Base-by-base conservation (phyloP, 2,113 vertebrate genomes). In the Hepsetus odoe region DNA sequence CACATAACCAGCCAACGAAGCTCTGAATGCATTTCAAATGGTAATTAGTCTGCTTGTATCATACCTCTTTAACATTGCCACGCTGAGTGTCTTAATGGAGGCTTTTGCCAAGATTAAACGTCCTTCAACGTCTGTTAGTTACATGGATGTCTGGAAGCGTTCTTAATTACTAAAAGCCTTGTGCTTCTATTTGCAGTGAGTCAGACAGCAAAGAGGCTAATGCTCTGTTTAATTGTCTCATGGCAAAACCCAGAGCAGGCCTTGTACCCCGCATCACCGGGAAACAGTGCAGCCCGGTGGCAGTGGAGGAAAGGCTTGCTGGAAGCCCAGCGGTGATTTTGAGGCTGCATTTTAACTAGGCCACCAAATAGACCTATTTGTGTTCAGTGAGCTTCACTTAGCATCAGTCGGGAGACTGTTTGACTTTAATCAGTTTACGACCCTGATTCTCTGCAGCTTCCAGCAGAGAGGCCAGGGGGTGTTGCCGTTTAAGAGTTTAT, bases 371-470 rank as follows among this genome's bases (percentile, higher is more conserved):
- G 24, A 40, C 13, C 1, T 32, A 68, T 79, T 76, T 70, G 10
- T 24, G 32, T 30, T 10, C 10, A 70, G 62, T 16, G 44, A 82
- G 81, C 66, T 83, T 72, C 22, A 70, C 65, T 83, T 66, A 74
- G 70, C 59, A 70, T 56, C 65, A 79, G 68, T 51, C 33, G 26
- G 38, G 8, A 72, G 13, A 70, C 53, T 59, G 51, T 80, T 74
- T 80, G 59, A 78, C 74, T 40, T 40, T 70, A 74, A 80, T 85
- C 42, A 61, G 59, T 72, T 77, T 67, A 74, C 35, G n/a, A 38
- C 20, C 76, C 53, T 59, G 16, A 20, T 44, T 78, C 69, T 70
- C 26, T 46, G 68, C 55, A 28, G 74, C 81, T 69, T 80, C 74
- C 70, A 71, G 74, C 74, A 74, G 73, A 24, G 64, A 75, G 65